Conservation (phyloP, 1,140 invertebrate species). For the Scaptomyza montana region DNA sequence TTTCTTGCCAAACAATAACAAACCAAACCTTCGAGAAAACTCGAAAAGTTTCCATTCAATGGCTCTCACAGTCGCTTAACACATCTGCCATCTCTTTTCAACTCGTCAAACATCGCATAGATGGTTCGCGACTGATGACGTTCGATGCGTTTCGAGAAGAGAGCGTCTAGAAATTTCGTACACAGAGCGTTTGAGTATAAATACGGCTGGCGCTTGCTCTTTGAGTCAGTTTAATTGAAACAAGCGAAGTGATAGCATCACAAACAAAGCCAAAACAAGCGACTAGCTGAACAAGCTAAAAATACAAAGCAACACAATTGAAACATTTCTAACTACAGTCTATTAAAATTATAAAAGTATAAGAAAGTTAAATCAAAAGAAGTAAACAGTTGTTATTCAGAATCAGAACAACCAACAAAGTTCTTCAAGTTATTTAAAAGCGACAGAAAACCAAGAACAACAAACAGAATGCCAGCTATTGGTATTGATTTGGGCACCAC, state of each 20-base stretch:
- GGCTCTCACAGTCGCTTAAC: not conserved
- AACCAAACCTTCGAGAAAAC: conserved; percentile 10
- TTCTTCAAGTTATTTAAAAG: not conserved
- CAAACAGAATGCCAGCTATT: conserved; percentile 85
- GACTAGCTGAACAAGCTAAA: conserved; percentile 52
- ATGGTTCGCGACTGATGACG: not conserved
- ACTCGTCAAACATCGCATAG: not conserved
- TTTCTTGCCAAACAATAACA: not conserved
- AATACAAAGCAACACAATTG: conserved; percentile 10
- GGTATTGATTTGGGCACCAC: conserved; percentile 91
- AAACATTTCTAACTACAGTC: conserved; percentile 2
- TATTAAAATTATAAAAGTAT: conserved; percentile 6
- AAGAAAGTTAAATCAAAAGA: conserved; percentile 5
- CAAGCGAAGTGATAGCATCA: conserved; percentile 37
- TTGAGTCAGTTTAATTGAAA: conserved; percentile 60
- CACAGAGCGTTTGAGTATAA: conserved; percentile 59
- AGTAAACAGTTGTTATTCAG: not conserved
- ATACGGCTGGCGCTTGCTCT: conserved; percentile 53
- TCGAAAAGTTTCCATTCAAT: not conserved
- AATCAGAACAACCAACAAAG: not conserved
- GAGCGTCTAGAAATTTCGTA: conserved; percentile 56
- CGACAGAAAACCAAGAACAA: conserved; percentile 12
- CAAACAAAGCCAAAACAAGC: conserved; percentile 46
- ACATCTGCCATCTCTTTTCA: conserved; percentile 11
- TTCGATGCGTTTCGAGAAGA: conserved; percentile 45